Evolutionary conservation across 2,113 vertebrate genomes (phyloP), one percentile per base, ranked within the genome.

Genomic region (Bostrychus sinensis): DNA sequence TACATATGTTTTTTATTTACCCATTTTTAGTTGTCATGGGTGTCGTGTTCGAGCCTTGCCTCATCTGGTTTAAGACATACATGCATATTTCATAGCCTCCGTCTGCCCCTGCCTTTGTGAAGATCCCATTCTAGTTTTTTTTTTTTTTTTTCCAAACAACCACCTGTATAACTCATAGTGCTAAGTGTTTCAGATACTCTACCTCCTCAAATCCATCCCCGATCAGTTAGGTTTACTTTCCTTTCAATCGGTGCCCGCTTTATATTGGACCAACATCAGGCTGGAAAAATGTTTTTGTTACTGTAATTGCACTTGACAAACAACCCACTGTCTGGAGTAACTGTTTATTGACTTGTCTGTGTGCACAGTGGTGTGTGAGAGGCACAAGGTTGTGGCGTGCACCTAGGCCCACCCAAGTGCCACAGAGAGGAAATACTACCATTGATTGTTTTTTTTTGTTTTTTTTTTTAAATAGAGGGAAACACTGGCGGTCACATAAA

Each of bases 221-320:
- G 16, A 55, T 72, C 45, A 67, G 63, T 70, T 30, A 56, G 32
- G 43, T 59, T 59, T 26, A 13, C 67, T 53, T 78, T 78, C 69
- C 39, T 28, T 75, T 70, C 26, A 11, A 34, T 62, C 34, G 10
- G 51, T 62, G 48, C 62, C 60, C 65, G 54, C 30, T 66, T 65
- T 71, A 37, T 81, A 75, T 66, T 75, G 56, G 55, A n/a, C 50
- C 56, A 56, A 74, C 76, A 77, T 75, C 46, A 56, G 41, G 74
- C 57, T 76, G n/a, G 25, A 66, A 76, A 81, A 69, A 59, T 63
- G 26, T 68, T 59, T 70, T 70, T 72, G 61, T 55, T 22, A 42
- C 56, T 61, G 71, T 84, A 86, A 83, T 78, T 83, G 82, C 63
- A 67, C 66, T 75, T 79, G 84, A 86, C 74, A 84, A 84, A 81